Evolutionary conservation across 2,888 invertebrate genomes (phyloP).

Genomic region (Cephus spinipes): DNA sequence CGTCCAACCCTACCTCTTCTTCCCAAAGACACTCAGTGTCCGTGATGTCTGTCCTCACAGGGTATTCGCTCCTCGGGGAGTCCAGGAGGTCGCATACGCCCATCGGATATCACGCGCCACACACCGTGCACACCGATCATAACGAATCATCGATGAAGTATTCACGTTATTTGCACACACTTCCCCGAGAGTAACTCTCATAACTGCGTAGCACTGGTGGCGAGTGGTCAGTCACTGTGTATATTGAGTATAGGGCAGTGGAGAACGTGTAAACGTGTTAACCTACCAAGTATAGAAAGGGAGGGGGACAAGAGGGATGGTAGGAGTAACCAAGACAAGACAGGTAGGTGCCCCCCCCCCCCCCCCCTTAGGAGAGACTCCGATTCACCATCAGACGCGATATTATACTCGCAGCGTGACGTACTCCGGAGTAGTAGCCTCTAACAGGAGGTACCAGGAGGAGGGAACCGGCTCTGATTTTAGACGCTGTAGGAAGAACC

Average conservation of each 20-base stretch:
- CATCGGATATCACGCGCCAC: constrained; percentile 38
- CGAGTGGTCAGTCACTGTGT: not conserved
- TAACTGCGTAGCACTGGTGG: not conserved
- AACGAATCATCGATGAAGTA: constrained; percentile 31
- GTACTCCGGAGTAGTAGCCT: not conserved
- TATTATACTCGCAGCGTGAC: not conserved
- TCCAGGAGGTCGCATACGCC: constrained; percentile 30
- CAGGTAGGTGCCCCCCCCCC: not conserved
- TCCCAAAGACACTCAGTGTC: constrained; percentile 4
- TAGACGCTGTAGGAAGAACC: not conserved
- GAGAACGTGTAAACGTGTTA: not conserved
- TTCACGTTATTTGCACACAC: constrained; percentile 17
- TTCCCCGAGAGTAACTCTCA: not conserved
- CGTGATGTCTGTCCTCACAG: constrained; percentile 8
- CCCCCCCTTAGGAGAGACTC: not conserved
- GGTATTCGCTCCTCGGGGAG: constrained; percentile 7
- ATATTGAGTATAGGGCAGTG: not conserved
- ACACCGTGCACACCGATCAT: constrained; percentile 40
- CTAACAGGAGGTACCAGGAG: not conserved
- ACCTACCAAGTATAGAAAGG: not conserved
- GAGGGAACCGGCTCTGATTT: not conserved
- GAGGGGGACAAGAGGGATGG: not conserved
- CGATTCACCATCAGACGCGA: not conserved
- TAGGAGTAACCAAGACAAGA: not conserved
- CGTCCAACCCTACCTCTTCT: not conserved